A percentile compares a stretch with the other conserved stretches of the same genome.
These are phyloP conservation scores for Jacana jacana DNA, from an alignment of 2,113 vertebrate species.

Conservation along the genomic window DNA sequence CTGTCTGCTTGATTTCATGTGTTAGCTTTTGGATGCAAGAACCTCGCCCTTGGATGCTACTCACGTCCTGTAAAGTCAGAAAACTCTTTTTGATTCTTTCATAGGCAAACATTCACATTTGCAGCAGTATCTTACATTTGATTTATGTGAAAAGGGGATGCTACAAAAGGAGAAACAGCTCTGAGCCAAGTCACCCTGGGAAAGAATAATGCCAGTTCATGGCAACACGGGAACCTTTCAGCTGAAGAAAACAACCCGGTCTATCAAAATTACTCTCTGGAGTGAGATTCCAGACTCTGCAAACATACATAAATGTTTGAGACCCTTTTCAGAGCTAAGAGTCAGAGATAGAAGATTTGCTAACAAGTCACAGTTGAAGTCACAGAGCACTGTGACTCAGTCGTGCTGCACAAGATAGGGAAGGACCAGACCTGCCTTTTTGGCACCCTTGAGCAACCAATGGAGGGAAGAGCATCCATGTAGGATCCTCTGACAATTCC, in stretches of 20 bases:
- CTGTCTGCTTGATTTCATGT: not conserved
- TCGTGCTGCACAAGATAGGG: accelerated
- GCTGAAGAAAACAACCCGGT: not conserved
- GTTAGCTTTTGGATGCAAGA: not conserved
- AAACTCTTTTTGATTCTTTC: not conserved
- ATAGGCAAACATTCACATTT: not conserved
- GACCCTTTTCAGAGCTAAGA: not conserved
- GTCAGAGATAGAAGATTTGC: not conserved
- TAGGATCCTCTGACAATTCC: not conserved
- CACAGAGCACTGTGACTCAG: not conserved
- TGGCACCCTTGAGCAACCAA: not conserved
- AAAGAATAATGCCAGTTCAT: not conserved
- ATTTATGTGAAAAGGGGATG: not conserved
- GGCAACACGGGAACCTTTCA: not conserved
- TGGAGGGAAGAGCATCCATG: not conserved
- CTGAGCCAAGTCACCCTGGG: not conserved
- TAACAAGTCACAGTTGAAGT: not conserved
- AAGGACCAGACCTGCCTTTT: not conserved
- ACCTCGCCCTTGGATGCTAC: not conserved
- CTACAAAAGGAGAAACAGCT: not conserved
- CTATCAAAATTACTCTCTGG: not conserved
- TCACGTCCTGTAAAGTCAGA: not conserved
- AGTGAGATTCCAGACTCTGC: not conserved
- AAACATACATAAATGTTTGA: not conserved
- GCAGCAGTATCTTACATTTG: not conserved